Evolutionary conservation across 2,113 vertebrate genomes (phyloP), one percentile per base, ranked within the genome.

Genomic region (Rhineura floridana): DNA sequence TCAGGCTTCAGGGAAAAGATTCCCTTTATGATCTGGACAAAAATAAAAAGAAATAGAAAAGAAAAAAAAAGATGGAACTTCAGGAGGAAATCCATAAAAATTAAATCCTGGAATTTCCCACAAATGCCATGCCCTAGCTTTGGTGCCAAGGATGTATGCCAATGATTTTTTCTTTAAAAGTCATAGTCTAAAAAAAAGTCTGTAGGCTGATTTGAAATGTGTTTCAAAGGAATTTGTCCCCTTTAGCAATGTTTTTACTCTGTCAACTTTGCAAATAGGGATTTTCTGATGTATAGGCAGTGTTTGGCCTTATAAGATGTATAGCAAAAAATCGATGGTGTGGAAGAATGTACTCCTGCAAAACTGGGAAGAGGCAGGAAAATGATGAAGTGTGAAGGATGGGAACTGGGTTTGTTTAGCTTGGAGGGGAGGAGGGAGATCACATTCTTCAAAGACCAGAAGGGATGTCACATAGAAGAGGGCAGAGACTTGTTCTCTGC

Each of bases 161-260:
- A 79, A 44, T 23, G 39, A 59, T 36, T 79, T 75, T 50, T 59
- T 59, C 6, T 59, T 21, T 0, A 17, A 5, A 59, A 59, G 21
- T 21, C n/a, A n/a, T n/a, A n/a, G n/a, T n/a, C n/a, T n/a, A n/a
- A n/a, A 11, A 23, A n/a, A 67, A n/a, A 48, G 19, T 28, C 48
- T 91, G 84, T 48, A 87, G 84, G 84, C 92, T 93, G 94, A 91
- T 91, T 28, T 76, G 86, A 91, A 80, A 92, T 55, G 75, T 8
- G 48, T 33, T 65, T 91, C 91, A 76, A 90, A 87, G 89, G 84
- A 92, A n/a, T 12, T 21, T 80, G 12, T 76, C 84, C 52, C 75
- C 93, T 91, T 84, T 89, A 88, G 52, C 9, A 92, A 84, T 90
- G 84, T 93, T 96, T 94, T 82, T 82, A 93, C 70, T 84, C 42